A percentile compares a stretch with the other conserved stretches of the same genome.
Conservation (phyloP, 2,797 vertebrate genomes). For the Argyrosomus regius region DNA sequence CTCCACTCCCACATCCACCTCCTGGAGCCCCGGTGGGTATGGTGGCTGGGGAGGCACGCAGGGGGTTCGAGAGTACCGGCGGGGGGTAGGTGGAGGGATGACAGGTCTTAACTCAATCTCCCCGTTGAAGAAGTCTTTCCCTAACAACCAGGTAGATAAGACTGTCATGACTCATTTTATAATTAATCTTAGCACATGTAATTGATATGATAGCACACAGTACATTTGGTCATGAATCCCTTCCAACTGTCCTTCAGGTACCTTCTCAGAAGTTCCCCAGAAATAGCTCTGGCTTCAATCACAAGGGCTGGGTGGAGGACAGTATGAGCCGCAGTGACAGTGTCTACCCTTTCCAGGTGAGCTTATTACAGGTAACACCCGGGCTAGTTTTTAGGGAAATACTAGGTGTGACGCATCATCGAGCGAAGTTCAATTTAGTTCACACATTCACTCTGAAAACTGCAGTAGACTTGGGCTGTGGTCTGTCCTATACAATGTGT, state of each 20-base stretch:
- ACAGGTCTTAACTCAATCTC: constrained; percentile 97
- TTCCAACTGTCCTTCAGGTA: constrained; percentile 81
- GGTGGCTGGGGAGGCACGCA: constrained; percentile 97
- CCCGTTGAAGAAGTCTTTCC: constrained; percentile 98
- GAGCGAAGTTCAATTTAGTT: background rate
- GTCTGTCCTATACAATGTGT: background rate
- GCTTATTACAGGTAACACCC: constrained; percentile 37
- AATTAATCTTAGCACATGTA: background rate
- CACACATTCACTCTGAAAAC: constrained; percentile 10
- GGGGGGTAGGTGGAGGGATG: constrained; percentile 95
- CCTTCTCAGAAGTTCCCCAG: constrained; percentile 97
- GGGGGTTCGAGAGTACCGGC: constrained; percentile 93
- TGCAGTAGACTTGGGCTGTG: background rate
- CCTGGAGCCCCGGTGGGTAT: constrained; percentile 97
- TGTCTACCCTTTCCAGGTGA: constrained; percentile 98
- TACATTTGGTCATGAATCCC: constrained; percentile 12
- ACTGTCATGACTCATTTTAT: background rate
- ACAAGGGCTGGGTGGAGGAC: constrained; percentile 98
- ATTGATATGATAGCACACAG: background rate
- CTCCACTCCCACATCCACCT: constrained; percentile 93
- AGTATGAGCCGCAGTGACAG: constrained; percentile 94
- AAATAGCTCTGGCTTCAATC: constrained; percentile 95
- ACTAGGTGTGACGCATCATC: background rate
- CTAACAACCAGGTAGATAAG: constrained; percentile 92
- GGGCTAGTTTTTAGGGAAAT: background rate